Conservation (phyloP, 2,797 vertebrate species). For the Sebastes umbrosus region DNA sequence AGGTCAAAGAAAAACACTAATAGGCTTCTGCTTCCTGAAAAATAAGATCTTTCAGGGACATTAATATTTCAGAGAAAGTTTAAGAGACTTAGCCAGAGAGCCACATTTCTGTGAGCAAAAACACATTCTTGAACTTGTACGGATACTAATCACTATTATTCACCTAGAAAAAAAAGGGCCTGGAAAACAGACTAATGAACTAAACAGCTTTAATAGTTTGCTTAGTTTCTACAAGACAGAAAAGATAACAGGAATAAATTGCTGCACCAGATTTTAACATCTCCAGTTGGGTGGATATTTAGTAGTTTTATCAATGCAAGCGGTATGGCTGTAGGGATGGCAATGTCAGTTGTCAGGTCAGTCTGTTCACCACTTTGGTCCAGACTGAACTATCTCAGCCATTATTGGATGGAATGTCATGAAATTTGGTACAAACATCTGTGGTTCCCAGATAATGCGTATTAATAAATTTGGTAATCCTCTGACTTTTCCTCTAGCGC, state of each 20-base stretch:
- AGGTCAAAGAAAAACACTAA: slow-evolving; percentile 67
- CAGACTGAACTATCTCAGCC: background rate
- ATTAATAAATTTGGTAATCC: background rate
- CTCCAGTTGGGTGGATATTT: background rate
- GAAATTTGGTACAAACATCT: background rate
- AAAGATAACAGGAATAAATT: background rate
- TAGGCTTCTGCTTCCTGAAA: slow-evolving; percentile 55
- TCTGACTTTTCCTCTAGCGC: too few species aligned
- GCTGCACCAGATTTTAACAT: background rate
- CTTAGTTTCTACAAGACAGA: background rate
- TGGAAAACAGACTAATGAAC: slow-evolving; percentile 43
- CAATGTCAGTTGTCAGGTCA: background rate
- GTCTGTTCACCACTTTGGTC: background rate
- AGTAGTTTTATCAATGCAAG: background rate
- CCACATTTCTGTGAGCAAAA: slow-evolving; percentile 37
- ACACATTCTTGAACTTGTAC: slow-evolving; percentile 21
- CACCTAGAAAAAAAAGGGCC: slow-evolving; percentile 24
- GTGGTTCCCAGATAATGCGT: background rate
- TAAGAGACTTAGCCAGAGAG: slow-evolving; percentile 43
- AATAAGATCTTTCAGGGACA: slow-evolving; percentile 65
- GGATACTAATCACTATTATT: slow-evolving; percentile 41
- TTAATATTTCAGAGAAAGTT: slow-evolving; percentile 74
- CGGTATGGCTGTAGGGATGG: background rate
- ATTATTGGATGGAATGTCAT: background rate
- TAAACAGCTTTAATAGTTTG: slow-evolving; percentile 13